Base-by-base conservation (phyloP, 2,113 vertebrate genomes). In the Lagenorhynchus albirostris region DNA sequence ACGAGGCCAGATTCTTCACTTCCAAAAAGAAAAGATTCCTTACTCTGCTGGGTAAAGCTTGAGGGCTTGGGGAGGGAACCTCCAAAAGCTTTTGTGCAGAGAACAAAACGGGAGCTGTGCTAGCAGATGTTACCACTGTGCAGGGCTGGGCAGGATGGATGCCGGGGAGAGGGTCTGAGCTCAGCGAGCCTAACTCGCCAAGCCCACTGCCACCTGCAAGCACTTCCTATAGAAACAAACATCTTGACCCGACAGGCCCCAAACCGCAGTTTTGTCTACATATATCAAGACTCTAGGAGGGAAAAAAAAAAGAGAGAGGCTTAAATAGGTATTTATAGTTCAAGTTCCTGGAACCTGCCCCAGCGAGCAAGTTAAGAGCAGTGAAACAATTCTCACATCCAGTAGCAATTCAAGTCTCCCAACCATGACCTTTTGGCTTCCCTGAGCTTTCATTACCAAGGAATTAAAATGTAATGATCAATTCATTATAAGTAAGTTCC, bases 291-390 rank as follows among this genome's bases (percentile, higher is more conserved):
- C 31, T 83, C 58, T 36, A 20, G 41, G n/a, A 62, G n/a, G 31
- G n/a, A 12, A 26, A 18, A 47, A 38, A 9, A 23, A 38, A 31
- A 5, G 20, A 77, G 0, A 23, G n/a, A 91, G 36, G 33, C 25
- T 38, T 95, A 92, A 86, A 70, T 5, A 86, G 47, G 13, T 73
- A 76, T 70, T 81, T 95, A 95, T 55, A 95, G 93, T 97, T 97
- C 96, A 97, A 93, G 98, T 95, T 97, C 89, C 96, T 95, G 63
- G 70, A 83, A 85, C 86, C 91, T 80, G 82, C 86, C 79, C 71
- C 65, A 93, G 36, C 41, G 67, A 95, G 58, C 82, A 97, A 74
- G 84, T 70, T 79, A 86, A 82, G 44, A 91, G 76, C 62, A 93
- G 67, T 91, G 55, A 95, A 82, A 83, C 55, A 85, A 79, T 63